Base-by-base conservation (phyloP, 2,797 vertebrate genomes). In the Passerculus sandwichensis region DNA sequence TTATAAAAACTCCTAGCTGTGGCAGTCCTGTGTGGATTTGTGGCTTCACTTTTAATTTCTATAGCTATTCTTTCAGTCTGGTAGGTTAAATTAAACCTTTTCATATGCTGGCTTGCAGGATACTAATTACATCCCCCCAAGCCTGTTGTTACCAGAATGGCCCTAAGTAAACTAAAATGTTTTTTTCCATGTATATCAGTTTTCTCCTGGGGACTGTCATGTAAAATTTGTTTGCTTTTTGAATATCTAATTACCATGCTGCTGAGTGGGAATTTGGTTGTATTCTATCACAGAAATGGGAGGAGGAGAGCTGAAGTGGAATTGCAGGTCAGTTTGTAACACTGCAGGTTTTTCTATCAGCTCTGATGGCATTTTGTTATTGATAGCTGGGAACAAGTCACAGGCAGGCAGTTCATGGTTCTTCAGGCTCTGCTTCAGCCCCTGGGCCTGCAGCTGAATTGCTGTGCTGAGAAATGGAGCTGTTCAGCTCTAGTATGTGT, bases 41-140 rank as follows among this genome's bases (percentile, higher is more conserved):
- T 91, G 77, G 94, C 66, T 97, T 95, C 93, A 66, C 81, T 94
- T 94, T 95, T 95, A 95, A 97, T 97, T 97, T 97, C 94, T 96
- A 36, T 95, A 38, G 56, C 89, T 97, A 75, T 97, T 97, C 93
- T 95, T 96, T 96, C 96, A 94, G 96, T 93, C 92, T 94, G 91
- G 94, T 96, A 92, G 95, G 91, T 96, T 97, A 97, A 97, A 97
- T 98, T 97, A 97, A 98, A 85, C 84, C 91, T 88, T 96, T 96
- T 97, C 95, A 85, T 94, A 96, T 95, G 94, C 96, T 96, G 89
- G 57, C 96, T 97, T 97, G 38, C 93, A 97, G 95, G 96, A 69
- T 95, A 86, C 94, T 97, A 97, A 98, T 98, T 97, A 96, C 90
- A 95, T 93, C 91, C 94, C 88, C 93, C 77, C 90, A 93, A 97